Evolutionary conservation across 2,113 vertebrate genomes (phyloP).

Genomic region (Leptobrachium ailaonicum): DNA sequence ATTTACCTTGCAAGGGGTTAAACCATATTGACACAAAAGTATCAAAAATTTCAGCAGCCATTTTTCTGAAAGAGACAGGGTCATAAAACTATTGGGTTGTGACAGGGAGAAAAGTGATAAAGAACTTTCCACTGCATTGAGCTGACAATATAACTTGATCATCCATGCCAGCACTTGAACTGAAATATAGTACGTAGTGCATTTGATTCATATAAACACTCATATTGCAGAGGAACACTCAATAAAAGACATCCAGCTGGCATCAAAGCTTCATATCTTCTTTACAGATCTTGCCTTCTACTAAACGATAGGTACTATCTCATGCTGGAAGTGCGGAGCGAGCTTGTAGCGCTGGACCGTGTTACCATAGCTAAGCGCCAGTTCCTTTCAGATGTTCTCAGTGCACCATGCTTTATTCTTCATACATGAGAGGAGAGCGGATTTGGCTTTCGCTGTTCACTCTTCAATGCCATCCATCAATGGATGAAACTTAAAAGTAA

Average conservation of each 20-base stretch:
- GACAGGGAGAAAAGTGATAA: conserved; percentile 44
- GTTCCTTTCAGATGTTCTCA: background rate
- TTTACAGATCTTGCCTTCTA: conserved; percentile 36
- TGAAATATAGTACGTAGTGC: conserved; percentile 47
- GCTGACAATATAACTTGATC: conserved; percentile 51
- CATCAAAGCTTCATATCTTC: conserved; percentile 47
- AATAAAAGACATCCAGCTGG: conserved; percentile 47
- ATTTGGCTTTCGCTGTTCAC: background rate
- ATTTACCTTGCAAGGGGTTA: conserved; percentile 7
- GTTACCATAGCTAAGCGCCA: background rate
- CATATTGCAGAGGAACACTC: conserved; percentile 44
- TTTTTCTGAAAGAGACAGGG: conserved; percentile 29
- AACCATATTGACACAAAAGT: conserved; percentile 21
- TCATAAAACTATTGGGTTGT: conserved; percentile 44
- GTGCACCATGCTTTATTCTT: background rate
- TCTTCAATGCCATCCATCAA: background rate
- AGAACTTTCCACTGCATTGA: conserved; percentile 50
- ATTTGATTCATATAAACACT: conserved; percentile 50
- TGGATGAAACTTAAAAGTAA: too few species aligned
- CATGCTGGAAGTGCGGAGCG: background rate
- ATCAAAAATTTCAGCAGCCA: conserved; percentile 23
- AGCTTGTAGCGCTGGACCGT: background rate
- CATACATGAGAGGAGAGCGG: background rate
- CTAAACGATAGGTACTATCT: conserved; percentile 37
- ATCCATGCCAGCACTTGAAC: conserved; percentile 42